Conservation (phyloP, 2,888 invertebrate genomes). For the Isoperla grammatica region DNA sequence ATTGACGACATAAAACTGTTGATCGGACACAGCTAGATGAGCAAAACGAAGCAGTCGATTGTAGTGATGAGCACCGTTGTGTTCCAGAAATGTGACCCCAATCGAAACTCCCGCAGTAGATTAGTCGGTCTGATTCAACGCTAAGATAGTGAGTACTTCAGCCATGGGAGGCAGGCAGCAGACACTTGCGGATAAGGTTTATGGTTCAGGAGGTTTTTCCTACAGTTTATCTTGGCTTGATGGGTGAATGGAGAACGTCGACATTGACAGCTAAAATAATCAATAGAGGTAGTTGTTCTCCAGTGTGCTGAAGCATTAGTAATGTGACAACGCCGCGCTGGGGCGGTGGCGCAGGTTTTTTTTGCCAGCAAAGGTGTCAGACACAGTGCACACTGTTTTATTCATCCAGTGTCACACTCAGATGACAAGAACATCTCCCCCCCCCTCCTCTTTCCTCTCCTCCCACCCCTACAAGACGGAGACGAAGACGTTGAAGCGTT, state of each 20-base stretch:
- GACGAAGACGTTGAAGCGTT: background rate
- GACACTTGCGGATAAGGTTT: too few species aligned
- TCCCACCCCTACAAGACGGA: background rate
- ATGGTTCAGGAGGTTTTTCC: too few species aligned
- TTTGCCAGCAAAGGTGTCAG: conserved; percentile 10
- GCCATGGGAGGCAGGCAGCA: too few species aligned
- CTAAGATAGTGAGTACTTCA: too few species aligned
- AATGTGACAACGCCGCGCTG: conserved; percentile 11
- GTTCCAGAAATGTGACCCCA: too few species aligned
- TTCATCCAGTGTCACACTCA: conserved; percentile 11
- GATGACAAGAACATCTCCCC: conserved; percentile 14
- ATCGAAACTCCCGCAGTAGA: too few species aligned
- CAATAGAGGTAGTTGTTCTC: conserved; percentile 12
- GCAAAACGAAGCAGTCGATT: too few species aligned
- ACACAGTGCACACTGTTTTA: conserved; percentile 16
- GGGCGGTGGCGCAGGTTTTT: conserved; percentile 1
- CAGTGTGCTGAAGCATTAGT: conserved; percentile 16
- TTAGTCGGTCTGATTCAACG: too few species aligned
- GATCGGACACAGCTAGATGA: too few species aligned
- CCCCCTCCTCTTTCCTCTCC: background rate
- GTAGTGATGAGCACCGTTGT: too few species aligned
- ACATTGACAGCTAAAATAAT: conserved; percentile 11
- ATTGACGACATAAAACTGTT: too few species aligned
- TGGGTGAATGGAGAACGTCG: background rate
- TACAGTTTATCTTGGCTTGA: too few species aligned